Evolutionary conservation across 2,113 vertebrate species (phyloP).

Genomic region (Eira barbara): DNA sequence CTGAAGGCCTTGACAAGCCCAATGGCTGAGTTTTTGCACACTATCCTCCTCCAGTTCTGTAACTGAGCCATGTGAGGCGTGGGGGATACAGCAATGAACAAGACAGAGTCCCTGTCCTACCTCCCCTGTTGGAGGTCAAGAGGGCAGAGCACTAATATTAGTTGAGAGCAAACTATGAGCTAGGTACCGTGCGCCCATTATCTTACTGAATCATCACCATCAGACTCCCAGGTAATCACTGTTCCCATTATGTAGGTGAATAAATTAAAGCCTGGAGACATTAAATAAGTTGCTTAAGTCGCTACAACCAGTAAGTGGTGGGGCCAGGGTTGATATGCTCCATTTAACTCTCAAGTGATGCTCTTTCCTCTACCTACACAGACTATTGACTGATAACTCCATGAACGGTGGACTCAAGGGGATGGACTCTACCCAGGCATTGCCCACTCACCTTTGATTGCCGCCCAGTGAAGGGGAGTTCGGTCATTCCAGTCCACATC

Average conservation of each 20-base stretch:
- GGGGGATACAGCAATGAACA: too few species aligned
- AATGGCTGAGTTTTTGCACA: not conserved
- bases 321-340: not conserved
- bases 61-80: not conserved
- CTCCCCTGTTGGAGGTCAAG: not conserved
- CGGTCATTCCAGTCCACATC: slow-evolving; percentile 91
- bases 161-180: not conserved
- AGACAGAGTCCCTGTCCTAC: not conserved
- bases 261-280: not conserved
- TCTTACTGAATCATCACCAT: not conserved
- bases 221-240: not conserved
- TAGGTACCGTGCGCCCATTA: too few species aligned
- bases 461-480: slow-evolving; percentile 94
- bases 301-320: not conserved
- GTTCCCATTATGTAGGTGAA: not conserved
- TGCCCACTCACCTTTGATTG: slow-evolving; percentile 85
- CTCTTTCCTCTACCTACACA: not conserved
- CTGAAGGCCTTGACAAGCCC: not conserved
- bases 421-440: accelerated
- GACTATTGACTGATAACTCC: not conserved
- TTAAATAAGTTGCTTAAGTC: not conserved
- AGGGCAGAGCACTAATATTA: not conserved
- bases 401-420: not conserved
- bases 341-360: not conserved
- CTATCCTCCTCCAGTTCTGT: not conserved